phyloP scores from a whole-genome alignment of 2,797 vertebrate genomes.

The Menidia menidia region DNA sequence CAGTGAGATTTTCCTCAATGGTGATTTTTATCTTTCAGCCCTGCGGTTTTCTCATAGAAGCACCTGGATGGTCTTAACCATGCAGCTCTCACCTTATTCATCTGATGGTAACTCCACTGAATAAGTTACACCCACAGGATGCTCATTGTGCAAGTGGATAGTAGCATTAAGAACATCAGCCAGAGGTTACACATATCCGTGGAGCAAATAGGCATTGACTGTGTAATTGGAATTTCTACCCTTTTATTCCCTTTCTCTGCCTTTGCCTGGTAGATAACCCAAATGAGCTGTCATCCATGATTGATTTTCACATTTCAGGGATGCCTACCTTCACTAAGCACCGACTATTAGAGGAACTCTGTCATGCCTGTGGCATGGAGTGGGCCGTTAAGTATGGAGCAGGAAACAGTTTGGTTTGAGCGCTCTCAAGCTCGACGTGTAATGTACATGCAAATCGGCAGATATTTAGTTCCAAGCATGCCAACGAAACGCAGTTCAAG shows the following conservation, averaged over 20 bases:
- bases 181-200: conserved; percentile 67
- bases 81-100: conserved; percentile 15
- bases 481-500: conserved; percentile 27
- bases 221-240: conserved; percentile 76
- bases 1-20: background rate
- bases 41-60: conserved; percentile 3
- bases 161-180: conserved; percentile 54
- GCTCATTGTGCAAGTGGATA: conserved; percentile 59
- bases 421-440: conserved; percentile 40
- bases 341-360: conserved; percentile 67
- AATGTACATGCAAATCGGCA: conserved; percentile 55
- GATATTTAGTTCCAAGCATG: conserved; percentile 36
- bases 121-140: conserved; percentile 42
- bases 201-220: conserved; percentile 65
- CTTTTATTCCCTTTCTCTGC: conserved; percentile 50
- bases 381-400: conserved; percentile 49
- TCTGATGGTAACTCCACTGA: conserved; percentile 31
- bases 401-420: conserved; percentile 35
- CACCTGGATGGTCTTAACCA: conserved; percentile 23
- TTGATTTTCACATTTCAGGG: conserved; percentile 81
- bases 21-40: background rate
- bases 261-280: conserved; percentile 61
- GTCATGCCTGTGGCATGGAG: conserved; percentile 52
- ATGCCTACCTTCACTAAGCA: conserved; percentile 71
- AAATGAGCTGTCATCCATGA: conserved; percentile 81